phyloP scores from a whole-genome alignment of 2,888 invertebrate genomes.

The Nomada hirtipes region DNA sequence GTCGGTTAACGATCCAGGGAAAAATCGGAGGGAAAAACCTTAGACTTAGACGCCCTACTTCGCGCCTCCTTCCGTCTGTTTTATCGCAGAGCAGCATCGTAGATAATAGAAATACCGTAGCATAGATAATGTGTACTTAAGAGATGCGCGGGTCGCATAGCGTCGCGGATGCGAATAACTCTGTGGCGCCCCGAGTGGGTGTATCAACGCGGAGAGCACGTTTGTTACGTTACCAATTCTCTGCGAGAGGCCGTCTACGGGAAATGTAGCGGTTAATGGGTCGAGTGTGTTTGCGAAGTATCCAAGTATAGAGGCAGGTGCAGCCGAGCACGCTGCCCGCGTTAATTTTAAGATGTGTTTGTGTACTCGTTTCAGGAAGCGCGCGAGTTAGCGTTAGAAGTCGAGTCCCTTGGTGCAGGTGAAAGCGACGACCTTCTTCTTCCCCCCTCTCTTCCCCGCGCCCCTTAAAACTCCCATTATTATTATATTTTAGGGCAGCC shows the following conservation, averaged over 20 bases:
- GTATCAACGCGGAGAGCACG: slow-evolving; percentile 14
- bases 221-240: slow-evolving; percentile 59
- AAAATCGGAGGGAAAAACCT: too few species aligned
- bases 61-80: neutral
- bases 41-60: neutral
- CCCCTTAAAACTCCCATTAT: neutral
- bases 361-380: slow-evolving; percentile 37
- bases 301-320: slow-evolving; percentile 62
- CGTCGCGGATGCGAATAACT: slow-evolving; percentile 1
- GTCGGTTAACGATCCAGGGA: too few species aligned
- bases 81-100: neutral
- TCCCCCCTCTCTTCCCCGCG: neutral
- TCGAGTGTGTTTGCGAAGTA: slow-evolving; percentile 69
- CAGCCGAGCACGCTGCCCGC: slow-evolving; percentile 33
- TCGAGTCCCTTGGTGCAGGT: neutral
- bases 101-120: slow-evolving; percentile 35
- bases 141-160: neutral
- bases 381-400: slow-evolving; percentile 37
- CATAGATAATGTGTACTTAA: slow-evolving; percentile 46
- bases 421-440: neutral
- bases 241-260: slow-evolving; percentile 36
- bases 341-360: slow-evolving; percentile 40
- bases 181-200: neutral
- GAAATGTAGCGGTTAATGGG: slow-evolving; percentile 70
- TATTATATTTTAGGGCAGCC: slow-evolving; percentile 14